Base-by-base conservation (phyloP, 2,797 vertebrate species). In the Monodelphis domestica region DNA sequence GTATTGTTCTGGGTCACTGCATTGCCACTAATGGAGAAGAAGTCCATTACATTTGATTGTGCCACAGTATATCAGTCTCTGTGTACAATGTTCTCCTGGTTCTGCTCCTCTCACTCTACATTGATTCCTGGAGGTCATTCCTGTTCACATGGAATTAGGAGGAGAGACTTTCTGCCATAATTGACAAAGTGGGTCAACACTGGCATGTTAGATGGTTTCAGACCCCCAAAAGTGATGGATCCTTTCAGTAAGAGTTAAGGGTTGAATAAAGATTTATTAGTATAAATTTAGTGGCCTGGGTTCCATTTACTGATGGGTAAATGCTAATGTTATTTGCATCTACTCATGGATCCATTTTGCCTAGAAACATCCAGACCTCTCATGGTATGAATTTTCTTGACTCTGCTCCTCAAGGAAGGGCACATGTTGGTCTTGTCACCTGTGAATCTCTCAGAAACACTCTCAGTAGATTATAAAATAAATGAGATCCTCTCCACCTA, bases 381-480 rank as follows among this genome's bases (percentile, higher is more conserved):
- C 38, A 6, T 11, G 21, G 9, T 2, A 0, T 4, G 28, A 30
- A 11, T 50, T 2, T 91, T 21, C 9, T 50, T 33, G 0, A 63
- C 54, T 11, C 21, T 28, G 0, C 63, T 70, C 55, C n/a, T 2
- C 29, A 12, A 88, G 56, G 53, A 52, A 78, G 12, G 17, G 55
- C 4, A 1, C 24, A 84, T 21, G 15, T 84, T 26, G 10, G 38
- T 84, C 45, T 28, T n/a, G 15, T 29, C 14, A 10, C 88, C 38
- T 11, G 0, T n/a, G n/a, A n/a, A n/a, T 50, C 53, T n/a, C 94
- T 38, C 52, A 57, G 90, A 29, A 33, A 88, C 7, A 30, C 90
- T n/a, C n/a, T n/a, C n/a, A n/a, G n/a, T n/a, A 95, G 97, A 96
- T 96, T 95, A 92, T 94, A 94, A 95, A 96, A 93, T 52, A 95